Evolutionary conservation across 1,140 invertebrate species (phyloP), one percentile per base, ranked within the genome.

Genomic region (Neoseiulus cucumeris): DNA sequence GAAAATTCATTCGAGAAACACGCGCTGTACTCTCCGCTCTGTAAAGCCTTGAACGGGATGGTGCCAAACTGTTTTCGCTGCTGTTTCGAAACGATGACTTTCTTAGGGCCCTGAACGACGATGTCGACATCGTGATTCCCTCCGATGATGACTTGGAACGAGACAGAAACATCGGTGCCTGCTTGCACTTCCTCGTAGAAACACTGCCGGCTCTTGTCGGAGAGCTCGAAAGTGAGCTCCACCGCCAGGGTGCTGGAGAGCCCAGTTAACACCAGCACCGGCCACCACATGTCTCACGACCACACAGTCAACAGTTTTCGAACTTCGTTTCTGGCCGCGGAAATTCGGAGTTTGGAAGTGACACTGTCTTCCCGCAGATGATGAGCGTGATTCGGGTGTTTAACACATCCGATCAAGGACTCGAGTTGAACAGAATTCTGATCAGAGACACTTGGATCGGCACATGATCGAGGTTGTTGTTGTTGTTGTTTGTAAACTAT

Each of bases 1-100:
- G 94, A 98, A 76, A 99, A 99, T 76, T 98, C 93, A 79, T 99
- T 99, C 73, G 91, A 95, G 75, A 99, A 99, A 77, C 96, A 99
- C 12, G 87, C 87, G 44, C 75, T 76, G 73, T 92, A 93, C 5
- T 87, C 79, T 67, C 90, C 89, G 67, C 81, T 79, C 44, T 81
- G 73, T 65, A 84, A 79, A 6, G 91, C 82, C 30, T 81, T 83
- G 78, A 93, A 97, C 41, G 84, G 85, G 74, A 90, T 85, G 7
- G 86, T 91, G 76, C 96, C 91, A 78, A 91, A 96, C 72, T 94
- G 91, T 72, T 87, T 87, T 78, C 91, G 93, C 2, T 89, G 80
- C 78, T 93, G 87, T 71, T 86, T 85, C 77, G 97, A 98, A 42
- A 99, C 81, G 22, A 92, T 80, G 76, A 91, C 83, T 68, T 87